phyloP scores from a whole-genome alignment of 2,797 vertebrate genomes.

The Phyllotis vaccarum region DNA sequence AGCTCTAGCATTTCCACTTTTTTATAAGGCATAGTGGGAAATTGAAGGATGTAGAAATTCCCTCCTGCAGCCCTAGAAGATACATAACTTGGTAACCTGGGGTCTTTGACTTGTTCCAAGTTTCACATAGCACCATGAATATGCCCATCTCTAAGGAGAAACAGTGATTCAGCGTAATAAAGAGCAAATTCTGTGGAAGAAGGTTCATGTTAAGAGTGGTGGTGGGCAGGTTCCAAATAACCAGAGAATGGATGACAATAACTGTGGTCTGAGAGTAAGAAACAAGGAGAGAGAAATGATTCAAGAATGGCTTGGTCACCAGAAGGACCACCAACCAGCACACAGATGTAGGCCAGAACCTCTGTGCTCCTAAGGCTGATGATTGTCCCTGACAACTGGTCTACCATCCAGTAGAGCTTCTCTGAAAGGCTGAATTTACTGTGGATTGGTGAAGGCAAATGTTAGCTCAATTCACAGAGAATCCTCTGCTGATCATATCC shows the following conservation, averaged over 20 bases:
- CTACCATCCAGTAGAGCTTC: not conserved
- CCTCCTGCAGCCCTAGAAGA: not conserved
- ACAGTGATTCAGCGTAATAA: not conserved
- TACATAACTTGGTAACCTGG: not conserved
- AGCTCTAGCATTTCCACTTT: not conserved
- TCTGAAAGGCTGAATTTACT: not conserved
- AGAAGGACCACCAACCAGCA: fast-evolving
- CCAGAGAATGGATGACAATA: not conserved
- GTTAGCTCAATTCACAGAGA: not conserved
- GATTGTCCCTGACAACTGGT: not conserved
- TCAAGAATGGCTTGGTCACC: not conserved
- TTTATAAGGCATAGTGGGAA: not conserved
- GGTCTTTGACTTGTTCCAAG: not conserved
- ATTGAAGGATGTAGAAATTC: not conserved
- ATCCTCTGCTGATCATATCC: not conserved
- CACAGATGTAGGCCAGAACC: fast-evolving
- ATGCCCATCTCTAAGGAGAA: not conserved
- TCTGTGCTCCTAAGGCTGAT: not conserved
- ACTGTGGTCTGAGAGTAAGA: not conserved
- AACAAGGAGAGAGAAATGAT: not conserved
- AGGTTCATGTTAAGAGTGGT: not conserved
- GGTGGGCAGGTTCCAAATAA: not conserved
- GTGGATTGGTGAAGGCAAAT: not conserved
- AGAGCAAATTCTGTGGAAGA: not conserved
- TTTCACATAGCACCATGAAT: not conserved